phyloP scores from a whole-genome alignment of 2,888 invertebrate genomes.

The Epirrhoe alternata region DNA sequence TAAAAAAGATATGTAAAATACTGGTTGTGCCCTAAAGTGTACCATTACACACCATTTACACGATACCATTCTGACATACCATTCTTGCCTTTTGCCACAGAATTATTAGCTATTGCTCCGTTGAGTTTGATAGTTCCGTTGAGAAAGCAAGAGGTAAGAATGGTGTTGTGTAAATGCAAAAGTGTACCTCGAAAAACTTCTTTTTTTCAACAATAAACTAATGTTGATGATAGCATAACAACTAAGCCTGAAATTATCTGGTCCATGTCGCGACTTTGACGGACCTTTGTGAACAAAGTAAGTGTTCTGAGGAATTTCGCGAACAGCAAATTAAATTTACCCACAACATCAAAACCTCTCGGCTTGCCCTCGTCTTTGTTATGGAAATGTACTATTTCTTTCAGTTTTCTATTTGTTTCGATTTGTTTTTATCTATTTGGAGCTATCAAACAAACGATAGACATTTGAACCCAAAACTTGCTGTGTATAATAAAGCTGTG shows the following conservation, averaged over 20 bases:
- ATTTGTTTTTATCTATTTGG: conserved; percentile 1
- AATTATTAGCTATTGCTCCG: too few relatives aligned
- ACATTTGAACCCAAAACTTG: neutral
- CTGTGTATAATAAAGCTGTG: too few relatives aligned
- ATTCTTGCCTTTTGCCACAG: too few relatives aligned
- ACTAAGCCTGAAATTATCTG: neutral
- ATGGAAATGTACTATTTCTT: conserved; percentile 4
- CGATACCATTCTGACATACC: too few relatives aligned
- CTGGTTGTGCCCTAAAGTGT: too few relatives aligned
- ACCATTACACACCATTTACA: too few relatives aligned
- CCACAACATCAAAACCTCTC: conserved; percentile 14
- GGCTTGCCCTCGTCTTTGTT: conserved; percentile 8
- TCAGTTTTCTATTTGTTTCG: neutral
- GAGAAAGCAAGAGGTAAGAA: too few relatives aligned
- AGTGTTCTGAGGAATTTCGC: conserved; percentile 11
- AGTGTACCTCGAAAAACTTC: neutral
- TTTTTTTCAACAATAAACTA: neutral
- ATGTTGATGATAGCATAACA: conserved; percentile 1
- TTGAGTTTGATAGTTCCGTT: too few relatives aligned
- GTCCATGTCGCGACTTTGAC: conserved; percentile 1
- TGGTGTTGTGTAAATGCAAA: too few relatives aligned
- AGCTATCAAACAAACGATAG: neutral
- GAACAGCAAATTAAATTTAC: conserved; percentile 12
- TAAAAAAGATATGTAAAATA: too few relatives aligned
- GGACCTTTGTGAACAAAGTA: conserved; percentile 18